Percentiles rank a stretch among this genome's conserved stretches.
Conservation (phyloP, 2,113 vertebrate genomes). For the Cottus gobio region DNA sequence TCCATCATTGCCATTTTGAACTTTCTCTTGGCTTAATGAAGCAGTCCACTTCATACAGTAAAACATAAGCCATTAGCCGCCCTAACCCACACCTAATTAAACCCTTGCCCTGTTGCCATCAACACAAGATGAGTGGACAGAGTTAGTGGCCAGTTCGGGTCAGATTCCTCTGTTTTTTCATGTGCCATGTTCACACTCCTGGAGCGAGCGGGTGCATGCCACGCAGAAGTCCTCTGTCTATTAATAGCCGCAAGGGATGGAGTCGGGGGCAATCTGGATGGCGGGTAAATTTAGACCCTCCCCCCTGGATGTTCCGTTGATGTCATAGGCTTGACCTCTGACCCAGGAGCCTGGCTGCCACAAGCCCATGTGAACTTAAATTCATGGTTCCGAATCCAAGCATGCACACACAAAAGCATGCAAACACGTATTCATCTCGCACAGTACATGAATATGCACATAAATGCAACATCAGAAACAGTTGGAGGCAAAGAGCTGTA, state of each 20-base stretch:
- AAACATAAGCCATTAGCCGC: slow-evolving; percentile 56
- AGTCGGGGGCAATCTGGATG: slow-evolving; percentile 68
- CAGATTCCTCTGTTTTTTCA: slow-evolving; percentile 72
- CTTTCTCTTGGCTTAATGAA: slow-evolving; percentile 5
- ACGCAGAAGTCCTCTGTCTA: slow-evolving; percentile 75
- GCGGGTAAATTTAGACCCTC: slow-evolving; percentile 78
- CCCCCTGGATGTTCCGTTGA: slow-evolving; percentile 72
- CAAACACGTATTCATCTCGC: not conserved
- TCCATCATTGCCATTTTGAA: not conserved
- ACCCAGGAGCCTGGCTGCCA: slow-evolving; percentile 68
- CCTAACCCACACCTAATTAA: slow-evolving; percentile 53
- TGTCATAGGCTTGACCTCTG: slow-evolving; percentile 77
- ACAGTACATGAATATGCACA: not conserved
- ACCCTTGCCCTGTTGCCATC: slow-evolving; percentile 51
- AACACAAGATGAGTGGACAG: slow-evolving; percentile 53
- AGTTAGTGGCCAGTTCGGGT: slow-evolving; percentile 65
- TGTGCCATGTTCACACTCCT: slow-evolving; percentile 69
- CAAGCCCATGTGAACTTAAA: slow-evolving; percentile 70
- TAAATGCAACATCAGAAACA: not conserved
- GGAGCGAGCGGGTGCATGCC: slow-evolving; percentile 63
- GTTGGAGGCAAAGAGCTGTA: not conserved
- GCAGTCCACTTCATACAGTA: slow-evolving; percentile 2
- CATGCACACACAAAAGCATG: not conserved
- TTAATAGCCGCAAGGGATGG: slow-evolving; percentile 76
- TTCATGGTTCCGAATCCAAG: slow-evolving; percentile 10